Percentiles rank a stretch among this genome's conserved stretches.
These are phyloP conservation scores for Sycophila sp. DNA, from an alignment of 1,140 invertebrate species.

Conservation along the genomic window DNA sequence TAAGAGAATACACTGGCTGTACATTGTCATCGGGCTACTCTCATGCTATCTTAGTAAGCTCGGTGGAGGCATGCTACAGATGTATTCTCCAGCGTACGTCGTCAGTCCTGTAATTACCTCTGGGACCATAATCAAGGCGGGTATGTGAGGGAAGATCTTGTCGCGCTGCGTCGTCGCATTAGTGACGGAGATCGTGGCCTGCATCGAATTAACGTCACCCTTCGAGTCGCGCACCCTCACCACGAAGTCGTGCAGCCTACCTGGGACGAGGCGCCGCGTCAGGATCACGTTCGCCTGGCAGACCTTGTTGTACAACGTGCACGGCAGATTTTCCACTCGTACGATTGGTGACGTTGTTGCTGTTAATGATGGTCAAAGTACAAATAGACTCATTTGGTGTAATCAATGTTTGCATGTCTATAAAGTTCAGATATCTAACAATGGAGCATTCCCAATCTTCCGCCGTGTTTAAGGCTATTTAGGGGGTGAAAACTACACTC, in stretches of 20 bases:
- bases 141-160: constrained; percentile 85
- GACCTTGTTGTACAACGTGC: constrained; percentile 82
- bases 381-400: no score
- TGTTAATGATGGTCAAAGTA: no score
- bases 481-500: no score
- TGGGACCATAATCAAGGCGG: constrained; percentile 80
- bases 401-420: no score
- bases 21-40: no score
- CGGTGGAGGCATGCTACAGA: no score
- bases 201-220: constrained; percentile 78
- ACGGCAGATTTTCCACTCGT: constrained; percentile 80
- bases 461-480: no score
- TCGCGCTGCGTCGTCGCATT: constrained; percentile 81
- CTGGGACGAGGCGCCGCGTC: constrained; percentile 76
- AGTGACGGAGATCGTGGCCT: constrained; percentile 84
- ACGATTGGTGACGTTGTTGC: constrained; percentile 76
- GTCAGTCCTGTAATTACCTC: constrained; percentile 75
- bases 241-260: constrained; percentile 83
- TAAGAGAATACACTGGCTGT: no score
- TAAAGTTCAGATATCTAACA: no score
- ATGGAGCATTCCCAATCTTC: no score
- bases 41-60: no score
- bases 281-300: constrained; percentile 87
- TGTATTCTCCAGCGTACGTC: no score
- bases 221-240: constrained; percentile 81